Evolutionary conservation across 2,797 vertebrate genomes (phyloP), one percentile per base, ranked within the genome.

Genomic region (Tympanoctomys barrerae): DNA sequence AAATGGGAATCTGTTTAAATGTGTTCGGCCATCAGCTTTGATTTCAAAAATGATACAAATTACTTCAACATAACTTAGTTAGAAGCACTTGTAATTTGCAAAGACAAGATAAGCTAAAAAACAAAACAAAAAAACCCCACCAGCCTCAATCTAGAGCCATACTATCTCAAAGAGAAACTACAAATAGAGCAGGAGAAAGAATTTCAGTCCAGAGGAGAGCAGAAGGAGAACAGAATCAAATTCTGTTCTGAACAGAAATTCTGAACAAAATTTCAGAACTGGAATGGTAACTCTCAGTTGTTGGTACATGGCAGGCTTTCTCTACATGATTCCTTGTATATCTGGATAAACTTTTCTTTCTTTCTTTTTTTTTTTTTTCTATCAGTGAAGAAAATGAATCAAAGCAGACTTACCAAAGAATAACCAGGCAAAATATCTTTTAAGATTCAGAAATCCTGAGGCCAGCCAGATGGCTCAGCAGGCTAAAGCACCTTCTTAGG

Each of bases 351-450:
- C 14, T 4, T 91, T 85, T 86, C 33, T 66, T 75, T 49, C 11
- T 49, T 9, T 49, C 19, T 54, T 57, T 18, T 94, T 49, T 49
- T 49, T 9, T 49, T 57, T 54, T 57, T 18, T 94, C 68, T 79
- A 33, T 19, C 31, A 39, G 61, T 77, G 62, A 96, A 80, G 36
- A 97, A 85, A 92, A 96, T n/a, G 26, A 92, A 87, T 80, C 28
- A 54, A 86, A 80, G 64, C 36, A n/a, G 31, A 95, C 0, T 70
- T 80, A 87, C 52, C 81, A 95, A 87, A 91, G 68, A 21, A 85
- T 10, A 82, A 2, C 3, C 28, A 77, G 13, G 18, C 6, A 73
- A 96, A 90, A 71, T 54, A 73, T 16, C 14, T 57, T 59, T 70
- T 18, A 21, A 71, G 70, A 91, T 78, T 79, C 4, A 82, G 33